phyloP scores from a whole-genome alignment of 2,113 vertebrate species.

The Silurus glanis region DNA sequence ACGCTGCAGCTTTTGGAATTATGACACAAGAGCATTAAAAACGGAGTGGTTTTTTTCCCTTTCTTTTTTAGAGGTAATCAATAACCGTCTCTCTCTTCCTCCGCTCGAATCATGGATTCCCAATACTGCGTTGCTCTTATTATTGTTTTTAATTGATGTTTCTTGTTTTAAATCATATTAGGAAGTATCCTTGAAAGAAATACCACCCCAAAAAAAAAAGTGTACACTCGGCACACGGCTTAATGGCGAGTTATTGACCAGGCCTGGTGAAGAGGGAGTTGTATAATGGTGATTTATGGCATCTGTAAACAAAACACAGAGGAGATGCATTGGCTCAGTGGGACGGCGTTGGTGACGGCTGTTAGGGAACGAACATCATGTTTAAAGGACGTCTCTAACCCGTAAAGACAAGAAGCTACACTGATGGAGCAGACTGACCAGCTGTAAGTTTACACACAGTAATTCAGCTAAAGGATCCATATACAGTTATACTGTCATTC shows the following conservation, averaged over 20 bases:
- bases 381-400: conserved; percentile 15
- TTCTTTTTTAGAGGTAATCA: conserved; percentile 41
- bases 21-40: conserved; percentile 38
- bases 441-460: background rate
- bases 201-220: conserved; percentile 24
- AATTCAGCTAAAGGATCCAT: background rate
- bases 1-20: conserved; percentile 14
- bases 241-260: conserved; percentile 56
- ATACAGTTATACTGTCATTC: too few species aligned
- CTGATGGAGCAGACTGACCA: background rate
- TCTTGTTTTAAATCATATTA: conserved; percentile 51
- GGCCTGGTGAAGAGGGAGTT: conserved; percentile 30
- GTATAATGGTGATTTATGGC: conserved; percentile 45
- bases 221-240: conserved; percentile 23
- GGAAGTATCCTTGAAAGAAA: conserved; percentile 45
- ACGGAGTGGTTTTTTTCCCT: conserved; percentile 18
- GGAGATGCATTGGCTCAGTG: conserved; percentile 24
- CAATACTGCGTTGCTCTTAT: conserved; percentile 34
- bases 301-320: conserved; percentile 45
- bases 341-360: conserved; percentile 10
- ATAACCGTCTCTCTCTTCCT: conserved; percentile 37
- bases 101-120: conserved; percentile 47
- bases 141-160: conserved; percentile 48
- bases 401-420: background rate
- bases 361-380: conserved; percentile 28